Evolutionary conservation across 1,140 invertebrate genomes (phyloP), one percentile per base, ranked within the genome.

Genomic region (Ridgeia piscesae): DNA sequence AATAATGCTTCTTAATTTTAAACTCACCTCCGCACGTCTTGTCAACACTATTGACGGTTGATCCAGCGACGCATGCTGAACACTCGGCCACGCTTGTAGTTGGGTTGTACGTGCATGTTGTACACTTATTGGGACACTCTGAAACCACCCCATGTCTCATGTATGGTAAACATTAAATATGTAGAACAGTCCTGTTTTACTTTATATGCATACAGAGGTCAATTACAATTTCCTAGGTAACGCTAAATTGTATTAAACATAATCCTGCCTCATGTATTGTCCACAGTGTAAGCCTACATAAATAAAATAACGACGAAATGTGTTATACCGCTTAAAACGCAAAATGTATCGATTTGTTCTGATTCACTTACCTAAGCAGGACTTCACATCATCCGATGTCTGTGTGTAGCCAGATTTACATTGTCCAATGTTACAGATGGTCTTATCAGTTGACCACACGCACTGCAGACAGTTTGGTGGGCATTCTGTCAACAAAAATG

Each of bases 71-170:
- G n/a, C 89, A 34, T 90, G 33, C 0, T 9, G 34, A 27, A 90
- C 89, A 90, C n/a, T 90, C 35, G 17, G 89, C 35, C 89, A 42
- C 6, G n/a, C 17, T 35, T 17, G 0, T 90, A 27, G 6, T 21
- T 27, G 89, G 14, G 89, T 90, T 42, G 89, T 90, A 90, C 27
- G 89, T 31, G 31, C 89, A 90, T 42, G 89, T 35, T 42, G 35
- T 35, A 90, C 89, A 90, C 14, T 90, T 90, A 35, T 34, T 90
- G 17, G 89, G 89, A 42, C 89, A 90, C n/a, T 35, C 89, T 90
- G 89, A 90, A 90, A 90, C 34, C 14, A 77, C 8, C 11, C 58
- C 58, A 27, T 77, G 0, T 77, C 58, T 77, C 58, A 42, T 11
- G 31, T n/a, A 90, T 42, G 89, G 11, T 42, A 27, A 17, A 90